Base-by-base conservation (phyloP, 2,888 invertebrate species). In the Mythimna impura region DNA sequence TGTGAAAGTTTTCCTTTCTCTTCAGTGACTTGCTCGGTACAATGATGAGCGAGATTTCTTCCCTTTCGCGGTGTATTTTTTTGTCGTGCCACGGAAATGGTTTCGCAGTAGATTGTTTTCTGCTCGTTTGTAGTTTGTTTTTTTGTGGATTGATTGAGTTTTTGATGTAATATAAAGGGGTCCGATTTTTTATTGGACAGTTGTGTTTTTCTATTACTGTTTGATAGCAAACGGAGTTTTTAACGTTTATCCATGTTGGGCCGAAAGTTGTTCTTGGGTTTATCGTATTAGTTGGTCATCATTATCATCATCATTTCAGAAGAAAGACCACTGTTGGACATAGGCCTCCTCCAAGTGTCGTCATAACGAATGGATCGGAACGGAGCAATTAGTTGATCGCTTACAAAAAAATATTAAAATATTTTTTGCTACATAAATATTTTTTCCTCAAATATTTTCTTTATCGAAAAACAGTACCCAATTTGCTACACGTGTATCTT, bases 1-100 rank as follows among this genome's bases (percentile, higher is more conserved):
- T 52, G 52, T 34, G 36, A 34, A 78, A 62, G 54, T 76, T 66
- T 72, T 78, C 70, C 50, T 76, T 76, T 55, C 8, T 55, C 50
- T 71, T 63, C 47, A 78, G 64, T 71, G 75, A 83, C 66, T 78
- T 75, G 72, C 66, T 71, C 50, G 34, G 71, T 70, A 71, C 61
- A 75, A 69, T 64, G 81, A 83, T 68, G 52, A 73, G 67, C 40
- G 61, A 60, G 54, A 68, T 68, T 71, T 65, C 12, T 66, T 55
- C 47, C 55, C n/a, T 55, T 62, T 63, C 57, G 36, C 8, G 25
- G 40, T 76, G 14, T 72, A n/a, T 72, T 82, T 80, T 73, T 74
- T 71, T 57, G 25, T 62, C 34, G 25, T n/a, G 10, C 5, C 25
- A 34, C 50, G 12, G 52, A 70, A 63, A 30, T 72, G 47, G 47